Evolutionary conservation across 2,113 vertebrate genomes (phyloP).

Genomic region (Anser brachyrhynchus): DNA sequence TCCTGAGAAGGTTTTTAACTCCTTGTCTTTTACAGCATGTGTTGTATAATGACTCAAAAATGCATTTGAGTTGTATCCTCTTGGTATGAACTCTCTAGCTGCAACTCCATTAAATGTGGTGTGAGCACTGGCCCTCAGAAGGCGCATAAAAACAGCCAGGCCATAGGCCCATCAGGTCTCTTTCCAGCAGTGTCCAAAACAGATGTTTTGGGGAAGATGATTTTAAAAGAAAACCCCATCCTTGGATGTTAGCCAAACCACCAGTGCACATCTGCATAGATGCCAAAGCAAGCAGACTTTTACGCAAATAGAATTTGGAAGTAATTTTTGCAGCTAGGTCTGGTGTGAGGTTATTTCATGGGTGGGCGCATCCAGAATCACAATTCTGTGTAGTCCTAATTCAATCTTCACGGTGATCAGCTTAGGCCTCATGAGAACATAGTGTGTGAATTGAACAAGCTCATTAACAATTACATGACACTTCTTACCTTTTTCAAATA

Average conservation of each 20-base stretch:
- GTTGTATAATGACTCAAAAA: not conserved
- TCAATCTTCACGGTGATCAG: not conserved
- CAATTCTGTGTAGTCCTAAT: not conserved
- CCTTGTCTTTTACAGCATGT: not conserved
- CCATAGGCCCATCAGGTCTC: not conserved
- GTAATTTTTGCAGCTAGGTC: not conserved
- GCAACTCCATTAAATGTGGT: not conserved
- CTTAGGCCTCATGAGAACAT: not conserved
- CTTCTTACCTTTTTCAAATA: not conserved
- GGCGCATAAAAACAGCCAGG: not conserved
- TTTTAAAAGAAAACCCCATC: not conserved
- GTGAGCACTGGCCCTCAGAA: not conserved
- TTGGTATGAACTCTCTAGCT: not conserved
- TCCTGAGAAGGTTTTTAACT: not conserved
- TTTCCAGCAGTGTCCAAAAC: not conserved
- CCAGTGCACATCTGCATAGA: not conserved
- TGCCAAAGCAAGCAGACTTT: not conserved
- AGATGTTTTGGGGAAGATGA: not conserved
- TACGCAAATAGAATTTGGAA: not conserved
- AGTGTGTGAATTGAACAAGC: not conserved
- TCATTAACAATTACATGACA: rapidly evolving
- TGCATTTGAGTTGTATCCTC: not conserved
- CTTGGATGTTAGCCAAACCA: not conserved
- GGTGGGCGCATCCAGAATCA: not conserved
- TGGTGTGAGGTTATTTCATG: not conserved